phyloP scores from a whole-genome alignment of 2,113 vertebrate species.

The Oceanodroma tethys region DNA sequence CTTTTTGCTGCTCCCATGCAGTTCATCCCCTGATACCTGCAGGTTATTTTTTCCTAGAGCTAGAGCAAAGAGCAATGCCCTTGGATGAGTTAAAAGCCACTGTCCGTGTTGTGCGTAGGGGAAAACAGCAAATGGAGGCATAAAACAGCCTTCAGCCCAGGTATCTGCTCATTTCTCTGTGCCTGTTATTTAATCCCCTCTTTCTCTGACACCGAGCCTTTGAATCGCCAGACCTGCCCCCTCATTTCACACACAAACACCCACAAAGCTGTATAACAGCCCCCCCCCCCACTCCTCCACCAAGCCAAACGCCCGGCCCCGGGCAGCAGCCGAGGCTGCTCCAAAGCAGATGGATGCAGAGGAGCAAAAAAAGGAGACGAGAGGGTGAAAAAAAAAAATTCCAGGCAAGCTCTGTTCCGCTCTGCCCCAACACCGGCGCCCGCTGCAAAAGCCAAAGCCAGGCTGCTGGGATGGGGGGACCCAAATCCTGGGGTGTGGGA shows the following conservation, averaged over 20 bases:
- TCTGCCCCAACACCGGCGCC: not conserved
- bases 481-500: not conserved
- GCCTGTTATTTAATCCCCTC: not conserved
- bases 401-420: not conserved
- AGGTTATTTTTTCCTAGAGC: too few relatives aligned
- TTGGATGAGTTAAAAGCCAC: not conserved
- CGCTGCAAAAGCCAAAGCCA: not conserved
- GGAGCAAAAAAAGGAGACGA: not conserved
- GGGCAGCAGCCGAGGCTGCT: not conserved
- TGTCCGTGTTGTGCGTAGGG: rapidly evolving
- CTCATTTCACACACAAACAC: not conserved
- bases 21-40: not conserved
- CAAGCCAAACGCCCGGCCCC: too few relatives aligned
- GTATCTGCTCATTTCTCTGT: rapidly evolving
- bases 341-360: not conserved
- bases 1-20: not conserved
- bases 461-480: not conserved
- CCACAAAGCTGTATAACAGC: rapidly evolving
- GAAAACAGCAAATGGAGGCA: not conserved
- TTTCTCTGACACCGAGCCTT: not conserved
- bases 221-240: not conserved
- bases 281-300: too few relatives aligned
- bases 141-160: not conserved
- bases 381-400: too few relatives aligned
- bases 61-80: not conserved